These are phyloP conservation scores for Aspiorhynchus laticeps DNA, from an alignment of 2,113 vertebrate species.

Conservation along the genomic window DNA sequence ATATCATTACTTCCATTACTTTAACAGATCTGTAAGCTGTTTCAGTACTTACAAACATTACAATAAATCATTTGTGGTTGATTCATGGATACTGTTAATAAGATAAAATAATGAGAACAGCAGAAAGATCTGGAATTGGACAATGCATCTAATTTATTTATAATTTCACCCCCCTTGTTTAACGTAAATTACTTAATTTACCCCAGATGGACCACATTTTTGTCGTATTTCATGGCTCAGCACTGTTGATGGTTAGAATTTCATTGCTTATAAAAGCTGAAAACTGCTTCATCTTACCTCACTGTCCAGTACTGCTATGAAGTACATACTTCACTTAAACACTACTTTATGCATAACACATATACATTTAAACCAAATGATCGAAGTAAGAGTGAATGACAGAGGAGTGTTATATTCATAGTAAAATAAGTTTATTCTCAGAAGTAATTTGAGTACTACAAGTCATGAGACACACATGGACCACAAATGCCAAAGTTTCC, in stretches of 20 bases:
- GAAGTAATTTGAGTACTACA: background rate
- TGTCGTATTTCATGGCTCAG: background rate
- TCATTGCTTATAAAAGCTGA: background rate
- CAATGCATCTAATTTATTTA: background rate
- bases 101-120: background rate
- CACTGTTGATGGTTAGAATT: background rate
- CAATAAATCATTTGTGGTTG: background rate
- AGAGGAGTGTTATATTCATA: background rate
- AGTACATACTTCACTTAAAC: background rate
- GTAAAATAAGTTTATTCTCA: background rate
- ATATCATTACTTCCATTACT: background rate
- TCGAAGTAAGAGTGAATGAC: background rate
- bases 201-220: background rate
- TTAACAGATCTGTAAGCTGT: background rate
- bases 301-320: background rate
- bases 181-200: background rate
- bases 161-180: background rate
- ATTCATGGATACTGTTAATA: background rate
- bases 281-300: background rate
- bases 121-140: background rate
- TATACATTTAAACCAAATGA: background rate
- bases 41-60: background rate
- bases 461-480: background rate
- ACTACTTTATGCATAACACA: background rate
- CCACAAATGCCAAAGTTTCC: background rate